phyloP scores from a whole-genome alignment of 2,888 invertebrate species.

The Ypsolopha scabrella region DNA sequence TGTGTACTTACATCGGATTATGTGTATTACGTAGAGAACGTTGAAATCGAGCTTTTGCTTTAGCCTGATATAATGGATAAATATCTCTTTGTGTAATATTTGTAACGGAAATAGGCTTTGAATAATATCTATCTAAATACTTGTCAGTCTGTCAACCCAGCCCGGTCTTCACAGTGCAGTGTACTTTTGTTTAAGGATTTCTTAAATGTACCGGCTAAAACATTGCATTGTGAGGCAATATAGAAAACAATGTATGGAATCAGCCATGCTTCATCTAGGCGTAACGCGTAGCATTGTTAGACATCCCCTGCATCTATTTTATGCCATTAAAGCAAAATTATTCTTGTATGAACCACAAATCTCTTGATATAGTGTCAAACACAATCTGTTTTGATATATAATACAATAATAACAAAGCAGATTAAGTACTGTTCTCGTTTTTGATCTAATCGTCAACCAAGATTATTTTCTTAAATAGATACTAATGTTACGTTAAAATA shows the following conservation, averaged over 20 bases:
- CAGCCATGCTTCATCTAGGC: conserved; percentile 40
- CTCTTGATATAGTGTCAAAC: background rate
- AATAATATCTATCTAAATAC: background rate
- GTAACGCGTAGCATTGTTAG: conserved; percentile 27
- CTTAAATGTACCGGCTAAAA: background rate
- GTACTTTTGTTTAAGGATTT: background rate
- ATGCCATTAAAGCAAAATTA: background rate
- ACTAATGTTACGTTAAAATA: conserved; percentile 41
- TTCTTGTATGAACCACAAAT: too few species aligned
- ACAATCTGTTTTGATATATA: background rate
- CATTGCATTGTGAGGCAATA: conserved; percentile 2
- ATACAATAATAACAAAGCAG: background rate
- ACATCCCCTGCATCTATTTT: conserved; percentile 21
- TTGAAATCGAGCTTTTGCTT: conserved; percentile 60
- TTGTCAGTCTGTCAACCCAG: background rate
- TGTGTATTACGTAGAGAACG: conserved; percentile 44
- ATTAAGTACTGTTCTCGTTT: background rate
- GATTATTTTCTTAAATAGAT: conserved; percentile 50
- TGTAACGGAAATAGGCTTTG: background rate
- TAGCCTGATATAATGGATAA: conserved; percentile 46
- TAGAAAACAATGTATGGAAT: background rate
- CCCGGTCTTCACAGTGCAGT: background rate
- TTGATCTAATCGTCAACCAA: conserved; percentile 11
- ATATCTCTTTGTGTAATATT: conserved; percentile 5
- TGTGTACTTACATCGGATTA: background rate